phyloP scores from a whole-genome alignment of 1,140 invertebrate genomes.

The Rhagoletis pomonella region DNA sequence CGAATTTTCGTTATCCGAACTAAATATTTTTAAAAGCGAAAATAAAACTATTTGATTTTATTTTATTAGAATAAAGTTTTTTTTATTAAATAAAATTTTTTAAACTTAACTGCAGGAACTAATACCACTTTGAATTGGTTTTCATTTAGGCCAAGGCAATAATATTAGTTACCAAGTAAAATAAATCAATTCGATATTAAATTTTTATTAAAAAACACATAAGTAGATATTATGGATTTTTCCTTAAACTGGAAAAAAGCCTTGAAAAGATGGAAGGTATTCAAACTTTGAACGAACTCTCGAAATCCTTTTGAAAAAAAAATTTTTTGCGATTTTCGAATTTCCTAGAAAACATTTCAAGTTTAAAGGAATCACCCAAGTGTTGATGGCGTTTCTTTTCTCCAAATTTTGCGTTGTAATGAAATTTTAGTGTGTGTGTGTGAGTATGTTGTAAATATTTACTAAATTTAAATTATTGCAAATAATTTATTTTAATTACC shows the following conservation, averaged over 20 bases:
- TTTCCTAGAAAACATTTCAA: too few relatives aligned
- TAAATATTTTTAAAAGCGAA: not conserved
- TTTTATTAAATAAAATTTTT: not conserved
- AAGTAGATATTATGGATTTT: too few relatives aligned
- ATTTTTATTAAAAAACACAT: not conserved
- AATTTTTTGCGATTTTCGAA: too few relatives aligned
- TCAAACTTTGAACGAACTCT: too few relatives aligned
- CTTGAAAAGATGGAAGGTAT: too few relatives aligned
- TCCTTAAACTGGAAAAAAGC: too few relatives aligned
- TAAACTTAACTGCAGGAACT: slow-evolving; percentile 40
- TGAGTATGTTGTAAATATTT: not conserved
- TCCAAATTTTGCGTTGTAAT: not conserved
- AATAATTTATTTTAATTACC: slow-evolving; percentile 11
- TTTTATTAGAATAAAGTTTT: not conserved
- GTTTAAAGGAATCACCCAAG: too few relatives aligned
- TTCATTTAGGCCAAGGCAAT: slow-evolving; percentile 14
- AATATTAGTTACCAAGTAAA: slow-evolving; percentile 33
- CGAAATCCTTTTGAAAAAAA: too few relatives aligned
- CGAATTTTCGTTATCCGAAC: too few relatives aligned
- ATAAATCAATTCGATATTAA: not conserved
- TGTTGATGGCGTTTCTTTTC: not conserved
- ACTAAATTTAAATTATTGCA: not conserved
- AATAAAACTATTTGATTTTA: not conserved
- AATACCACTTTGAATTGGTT: slow-evolving; percentile 45
- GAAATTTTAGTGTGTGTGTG: not conserved